Base-by-base conservation (phyloP, 2,888 invertebrate genomes). In the Drosophila demipolita region DNA sequence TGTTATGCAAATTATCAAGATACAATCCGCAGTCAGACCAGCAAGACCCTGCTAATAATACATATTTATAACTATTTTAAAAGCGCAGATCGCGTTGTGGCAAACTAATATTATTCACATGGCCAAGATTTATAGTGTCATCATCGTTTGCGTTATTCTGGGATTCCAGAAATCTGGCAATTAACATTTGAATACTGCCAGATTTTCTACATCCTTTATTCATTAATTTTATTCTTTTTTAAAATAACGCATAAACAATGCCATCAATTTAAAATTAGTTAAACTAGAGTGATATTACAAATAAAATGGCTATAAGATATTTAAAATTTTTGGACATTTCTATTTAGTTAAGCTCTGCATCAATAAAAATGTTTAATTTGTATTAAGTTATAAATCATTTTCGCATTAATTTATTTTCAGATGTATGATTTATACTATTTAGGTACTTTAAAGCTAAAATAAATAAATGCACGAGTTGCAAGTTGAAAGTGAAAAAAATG, bases 1-100 rank as follows among this genome's bases (percentile, higher is more conserved):
- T 11, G 49, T 26, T 17, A 49, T 49, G 49, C 49, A 49, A 49
- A 49, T 49, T 17, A 49, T 29, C 17, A 6, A 49, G 49, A 26
- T 26, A 49, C 17, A 29, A 49, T 49, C 45, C 23, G 23, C 17
- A 49, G 49, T 29, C 3, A 48, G 26, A 20, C 0, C 20, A 20
- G 20, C 20, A 20, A 12, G 20, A 1, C 20, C 15, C 15, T 23
- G 15, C 15, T 15, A 4, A 4, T 15, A 45, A 26, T 23, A 23
- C 12, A 45, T 45, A 15, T 15, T 15, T 15, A 23, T 9, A 20
- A 15, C 20, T 45, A 45, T 45, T 20, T 3, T 20, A 7, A 45
- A 45, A 12, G 7, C 7, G 12, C 12, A 12, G 1, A 7, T 45
- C 7, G 0, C 7, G 20, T 7, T 8, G 20, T 8, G 15, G 15